phyloP scores from a whole-genome alignment of 1,140 invertebrate species.

The Drosophila takahashii region DNA sequence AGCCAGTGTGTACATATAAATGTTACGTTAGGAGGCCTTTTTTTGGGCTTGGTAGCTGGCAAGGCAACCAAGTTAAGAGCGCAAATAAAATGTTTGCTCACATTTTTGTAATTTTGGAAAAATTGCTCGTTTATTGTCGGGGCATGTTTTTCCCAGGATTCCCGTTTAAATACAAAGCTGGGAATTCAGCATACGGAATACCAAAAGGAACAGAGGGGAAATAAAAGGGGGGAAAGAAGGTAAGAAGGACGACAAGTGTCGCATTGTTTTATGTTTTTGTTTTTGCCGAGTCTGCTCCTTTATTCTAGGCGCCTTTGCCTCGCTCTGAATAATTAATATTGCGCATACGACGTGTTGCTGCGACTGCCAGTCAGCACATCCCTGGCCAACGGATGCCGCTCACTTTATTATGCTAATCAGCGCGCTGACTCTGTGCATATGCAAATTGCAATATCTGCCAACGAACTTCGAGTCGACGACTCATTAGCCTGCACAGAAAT shows the following conservation, averaged over 20 bases:
- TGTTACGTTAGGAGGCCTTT: slow-evolving; percentile 10
- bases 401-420: slow-evolving; percentile 69
- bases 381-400: slow-evolving; percentile 23
- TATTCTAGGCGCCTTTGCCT: slow-evolving; percentile 26
- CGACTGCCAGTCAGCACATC: slow-evolving; percentile 41
- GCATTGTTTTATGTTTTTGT: slow-evolving; percentile 32
- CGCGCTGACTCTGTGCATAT: slow-evolving; percentile 42
- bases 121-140: slow-evolving; percentile 76
- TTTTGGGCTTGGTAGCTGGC: background rate
- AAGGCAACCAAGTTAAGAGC: slow-evolving; percentile 60
- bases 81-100: slow-evolving; percentile 80
- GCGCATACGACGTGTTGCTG: slow-evolving; percentile 72
- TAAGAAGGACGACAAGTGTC: slow-evolving; percentile 24
- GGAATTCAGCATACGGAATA: background rate
- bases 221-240: background rate
- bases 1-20: slow-evolving; percentile 15
- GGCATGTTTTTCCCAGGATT: slow-evolving; percentile 52
- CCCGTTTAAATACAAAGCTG: slow-evolving; percentile 54
- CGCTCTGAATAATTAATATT: slow-evolving; percentile 78
- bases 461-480: background rate
- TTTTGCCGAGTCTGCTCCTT: slow-evolving; percentile 4
- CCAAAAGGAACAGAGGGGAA: background rate
- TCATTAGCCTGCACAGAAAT: slow-evolving; percentile 21
- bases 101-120: slow-evolving; percentile 79
- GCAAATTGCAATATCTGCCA: slow-evolving; percentile 46